Evolutionary conservation across 2,797 vertebrate genomes (phyloP).

Genomic region (Peromyscus melanophrys): DNA sequence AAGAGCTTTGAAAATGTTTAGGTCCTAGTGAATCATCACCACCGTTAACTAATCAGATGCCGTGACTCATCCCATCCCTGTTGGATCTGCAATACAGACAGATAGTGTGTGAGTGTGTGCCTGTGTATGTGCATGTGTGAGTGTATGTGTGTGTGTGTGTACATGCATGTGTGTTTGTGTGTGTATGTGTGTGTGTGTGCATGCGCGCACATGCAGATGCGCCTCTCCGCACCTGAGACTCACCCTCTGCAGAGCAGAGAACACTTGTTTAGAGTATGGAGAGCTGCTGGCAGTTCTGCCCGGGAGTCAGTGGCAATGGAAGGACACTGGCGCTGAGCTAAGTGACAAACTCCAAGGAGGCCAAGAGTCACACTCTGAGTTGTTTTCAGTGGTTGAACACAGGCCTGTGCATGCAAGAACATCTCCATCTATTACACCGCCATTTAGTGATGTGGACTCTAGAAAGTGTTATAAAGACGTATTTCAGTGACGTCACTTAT

Average conservation of each 20-base stretch:
- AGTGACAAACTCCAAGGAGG: not conserved
- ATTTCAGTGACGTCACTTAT: not conserved
- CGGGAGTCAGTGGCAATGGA: not conserved
- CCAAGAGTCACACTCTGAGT: not conserved
- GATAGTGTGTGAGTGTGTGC: not conserved
- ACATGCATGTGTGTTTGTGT: too few relatives aligned
- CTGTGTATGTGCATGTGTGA: too few relatives aligned
- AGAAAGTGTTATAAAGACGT: not conserved
- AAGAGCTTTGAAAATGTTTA: slow-evolving; percentile 56
- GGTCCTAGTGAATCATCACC: slow-evolving; percentile 70
- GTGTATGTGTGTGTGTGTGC: not conserved
- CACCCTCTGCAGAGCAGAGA: not conserved
- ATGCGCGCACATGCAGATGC: not conserved
- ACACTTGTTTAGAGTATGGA: not conserved
- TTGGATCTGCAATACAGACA: not conserved
- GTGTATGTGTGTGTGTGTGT: not conserved
- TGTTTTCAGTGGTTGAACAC: not conserved
- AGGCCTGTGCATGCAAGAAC: not conserved
- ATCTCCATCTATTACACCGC: not conserved
- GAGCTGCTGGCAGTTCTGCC: not conserved
- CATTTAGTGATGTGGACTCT: not conserved
- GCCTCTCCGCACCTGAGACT: not conserved
- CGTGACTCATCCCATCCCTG: slow-evolving; percentile 41
- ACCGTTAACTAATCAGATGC: slow-evolving; percentile 31
- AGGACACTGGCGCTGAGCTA: not conserved